Evolutionary conservation across 2,113 vertebrate genomes (phyloP).

Genomic region (Rhodinocichla rosea): DNA sequence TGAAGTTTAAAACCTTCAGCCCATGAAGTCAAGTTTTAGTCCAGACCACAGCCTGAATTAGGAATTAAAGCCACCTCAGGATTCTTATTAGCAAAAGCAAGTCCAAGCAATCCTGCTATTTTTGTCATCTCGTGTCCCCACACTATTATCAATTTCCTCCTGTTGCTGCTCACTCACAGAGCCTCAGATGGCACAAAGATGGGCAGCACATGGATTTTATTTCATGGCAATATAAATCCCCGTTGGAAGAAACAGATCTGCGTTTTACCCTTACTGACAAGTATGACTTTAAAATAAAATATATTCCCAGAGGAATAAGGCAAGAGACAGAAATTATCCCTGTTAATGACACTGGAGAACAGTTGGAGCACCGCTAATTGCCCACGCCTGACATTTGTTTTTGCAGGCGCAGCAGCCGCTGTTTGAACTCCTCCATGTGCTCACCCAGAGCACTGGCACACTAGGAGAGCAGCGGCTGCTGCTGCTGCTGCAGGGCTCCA

Average conservation of each 20-base stretch:
- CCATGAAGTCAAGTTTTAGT: neutral
- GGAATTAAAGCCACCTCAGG: neutral
- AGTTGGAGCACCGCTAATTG: rapidly evolving
- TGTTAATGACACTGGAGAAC: rapidly evolving
- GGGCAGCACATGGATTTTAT: neutral
- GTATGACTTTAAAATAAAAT: neutral
- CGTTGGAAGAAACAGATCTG: neutral
- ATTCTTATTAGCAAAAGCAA: neutral
- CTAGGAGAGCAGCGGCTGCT: neutral
- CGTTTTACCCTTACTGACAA: neutral
- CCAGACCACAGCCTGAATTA: neutral
- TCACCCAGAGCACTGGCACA: neutral
- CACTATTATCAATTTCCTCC: neutral
- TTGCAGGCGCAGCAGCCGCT: neutral
- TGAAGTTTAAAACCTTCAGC: neutral
- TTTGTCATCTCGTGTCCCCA: neutral
- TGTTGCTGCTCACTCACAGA: neutral
- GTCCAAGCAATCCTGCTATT: neutral
- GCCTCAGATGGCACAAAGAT: neutral
- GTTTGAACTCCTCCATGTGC: neutral
- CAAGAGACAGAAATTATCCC: neutral
- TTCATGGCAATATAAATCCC: neutral
- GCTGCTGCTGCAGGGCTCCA: neutral
- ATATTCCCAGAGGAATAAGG: neutral
- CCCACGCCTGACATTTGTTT: neutral